phyloP scores from a whole-genome alignment of 2,113 vertebrate species.

The Clarias macrocephalus region DNA sequence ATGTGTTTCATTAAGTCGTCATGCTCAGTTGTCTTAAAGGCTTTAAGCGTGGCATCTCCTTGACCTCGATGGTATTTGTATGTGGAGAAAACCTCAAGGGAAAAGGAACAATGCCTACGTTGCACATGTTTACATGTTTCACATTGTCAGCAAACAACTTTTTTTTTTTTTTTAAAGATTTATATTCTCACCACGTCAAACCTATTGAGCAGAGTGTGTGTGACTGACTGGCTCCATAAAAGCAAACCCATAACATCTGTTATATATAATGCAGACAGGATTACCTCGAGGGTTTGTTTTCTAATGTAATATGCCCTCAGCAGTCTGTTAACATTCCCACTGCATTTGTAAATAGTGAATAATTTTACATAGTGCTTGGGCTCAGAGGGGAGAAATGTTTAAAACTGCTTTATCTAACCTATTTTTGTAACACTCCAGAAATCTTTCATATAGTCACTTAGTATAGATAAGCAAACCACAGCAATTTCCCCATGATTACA shows the following conservation, averaged over 20 bases:
- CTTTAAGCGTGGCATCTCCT: constrained; percentile 24
- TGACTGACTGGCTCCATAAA: neutral
- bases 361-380: neutral
- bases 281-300: neutral
- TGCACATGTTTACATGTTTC: constrained; percentile 29
- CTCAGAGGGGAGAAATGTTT: neutral
- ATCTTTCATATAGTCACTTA: neutral
- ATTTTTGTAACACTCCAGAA: neutral
- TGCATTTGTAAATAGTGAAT: neutral
- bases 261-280: neutral
- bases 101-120: constrained; percentile 41
- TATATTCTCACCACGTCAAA: constrained; percentile 8
- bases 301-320: neutral
- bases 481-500: neutral
- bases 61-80: constrained; percentile 44
- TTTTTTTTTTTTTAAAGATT: neutral
- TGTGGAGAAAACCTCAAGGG: constrained; percentile 19
- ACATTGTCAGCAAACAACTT: neutral
- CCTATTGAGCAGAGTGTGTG: neutral
- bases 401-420: neutral
- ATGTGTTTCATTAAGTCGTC: constrained; percentile 26
- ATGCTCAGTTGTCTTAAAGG: constrained; percentile 27
- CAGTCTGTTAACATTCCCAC: neutral
- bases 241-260: neutral
- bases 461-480: neutral